A percentile compares a stretch with the other conserved stretches of the same genome.
Evolutionary conservation across 92 coral and sea anemone species (phyloP).

Genomic region (Heteractis magnifica): DNA sequence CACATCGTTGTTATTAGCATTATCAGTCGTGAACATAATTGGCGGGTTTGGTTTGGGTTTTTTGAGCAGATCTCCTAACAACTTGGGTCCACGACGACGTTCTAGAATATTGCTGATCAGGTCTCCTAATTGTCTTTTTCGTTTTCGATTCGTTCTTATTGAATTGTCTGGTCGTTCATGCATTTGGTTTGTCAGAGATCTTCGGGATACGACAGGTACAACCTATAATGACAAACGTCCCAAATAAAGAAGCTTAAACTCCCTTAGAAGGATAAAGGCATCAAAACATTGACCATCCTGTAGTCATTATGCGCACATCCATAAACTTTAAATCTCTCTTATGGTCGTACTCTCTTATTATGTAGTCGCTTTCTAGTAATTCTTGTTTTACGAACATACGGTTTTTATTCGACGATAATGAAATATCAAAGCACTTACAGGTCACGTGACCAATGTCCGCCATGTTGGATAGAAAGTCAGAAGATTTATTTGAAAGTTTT

Average conservation of each 20-base stretch:
- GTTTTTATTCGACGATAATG: neutral
- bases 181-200: constrained; percentile 13
- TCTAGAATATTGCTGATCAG: constrained; percentile 50
- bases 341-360: too few relatives aligned
- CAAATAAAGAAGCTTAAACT: constrained; percentile 4
- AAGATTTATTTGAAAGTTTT: neutral
- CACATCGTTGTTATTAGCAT: constrained; percentile 32
- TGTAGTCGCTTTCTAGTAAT: neutral
- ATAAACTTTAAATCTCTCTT: too few relatives aligned
- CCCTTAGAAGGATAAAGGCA: constrained; percentile 12
- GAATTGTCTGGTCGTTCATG: neutral
- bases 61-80: constrained; percentile 46
- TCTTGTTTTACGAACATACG: neutral
- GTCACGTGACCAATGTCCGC: neutral
- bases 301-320: neutral
- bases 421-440: too few relatives aligned
- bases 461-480: constrained; percentile 37
- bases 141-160: constrained; percentile 5
- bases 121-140: constrained; percentile 60
- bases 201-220: constrained; percentile 10
- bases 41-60: constrained; percentile 40
- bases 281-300: constrained; percentile 35
- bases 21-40: constrained; percentile 30
- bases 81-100: constrained; percentile 68
- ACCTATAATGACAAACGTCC: constrained; percentile 33